These are phyloP conservation scores for Alentia gelatinosa DNA, from an alignment of 2,888 invertebrate species.

Conservation along the genomic window DNA sequence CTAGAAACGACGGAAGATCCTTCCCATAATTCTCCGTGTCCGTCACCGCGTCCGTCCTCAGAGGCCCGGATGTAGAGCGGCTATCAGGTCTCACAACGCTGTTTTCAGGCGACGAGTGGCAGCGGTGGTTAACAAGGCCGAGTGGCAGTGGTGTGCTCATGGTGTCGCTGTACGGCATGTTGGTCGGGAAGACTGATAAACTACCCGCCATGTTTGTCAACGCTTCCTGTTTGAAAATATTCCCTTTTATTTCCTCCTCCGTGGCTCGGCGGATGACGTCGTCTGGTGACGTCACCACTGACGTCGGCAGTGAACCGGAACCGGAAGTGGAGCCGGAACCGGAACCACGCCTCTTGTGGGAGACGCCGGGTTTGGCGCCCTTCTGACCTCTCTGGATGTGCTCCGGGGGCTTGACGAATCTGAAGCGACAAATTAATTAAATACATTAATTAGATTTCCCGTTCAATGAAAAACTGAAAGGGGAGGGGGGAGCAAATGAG, in stretches of 20 bases:
- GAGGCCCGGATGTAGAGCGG: neutral
- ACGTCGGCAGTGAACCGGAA: neutral
- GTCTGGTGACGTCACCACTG: neutral
- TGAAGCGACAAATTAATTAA: constrained; percentile 41
- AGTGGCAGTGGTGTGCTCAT: neutral
- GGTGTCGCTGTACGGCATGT: neutral
- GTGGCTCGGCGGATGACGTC: neutral
- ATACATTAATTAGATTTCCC: neutral
- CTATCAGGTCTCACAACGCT: neutral
- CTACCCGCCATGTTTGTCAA: neutral
- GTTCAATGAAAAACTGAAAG: too few species aligned
- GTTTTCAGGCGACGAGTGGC: neutral
- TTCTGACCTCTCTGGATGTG: constrained; percentile 61
- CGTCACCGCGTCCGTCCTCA: neutral
- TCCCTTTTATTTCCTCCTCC: neutral
- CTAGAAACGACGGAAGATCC: too few species aligned
- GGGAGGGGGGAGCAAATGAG: too few species aligned
- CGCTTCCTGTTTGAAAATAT: constrained; percentile 9
- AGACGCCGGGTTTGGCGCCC: constrained; percentile 63
- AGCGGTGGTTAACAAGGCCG: neutral
- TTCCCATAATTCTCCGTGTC: too few species aligned
- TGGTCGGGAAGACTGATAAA: neutral
- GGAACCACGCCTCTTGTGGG: constrained; percentile 56
- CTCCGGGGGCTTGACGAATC: constrained; percentile 59
- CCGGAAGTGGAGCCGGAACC: neutral